phyloP scores from a whole-genome alignment of 2,888 invertebrate genomes.

The Ametastegia equiseti region DNA sequence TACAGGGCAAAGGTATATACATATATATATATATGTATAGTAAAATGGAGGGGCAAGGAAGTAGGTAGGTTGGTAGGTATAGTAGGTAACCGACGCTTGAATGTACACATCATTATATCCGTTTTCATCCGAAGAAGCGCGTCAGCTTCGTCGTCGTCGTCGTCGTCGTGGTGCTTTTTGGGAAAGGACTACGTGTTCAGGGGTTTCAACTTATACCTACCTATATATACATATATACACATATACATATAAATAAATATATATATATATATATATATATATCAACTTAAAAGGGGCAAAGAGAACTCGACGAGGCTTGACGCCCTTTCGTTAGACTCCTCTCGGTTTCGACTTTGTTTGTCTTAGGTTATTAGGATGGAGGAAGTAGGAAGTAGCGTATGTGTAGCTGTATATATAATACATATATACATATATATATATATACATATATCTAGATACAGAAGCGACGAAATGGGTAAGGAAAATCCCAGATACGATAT shows the following conservation, averaged over 20 bases:
- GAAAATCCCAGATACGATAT: neutral
- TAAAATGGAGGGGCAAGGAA: neutral
- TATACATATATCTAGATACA: no score
- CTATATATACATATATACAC: neutral
- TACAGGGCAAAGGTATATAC: neutral
- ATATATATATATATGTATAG: no score
- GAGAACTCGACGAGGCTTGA: conserved; percentile 9
- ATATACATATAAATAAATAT: neutral
- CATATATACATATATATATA: no score
- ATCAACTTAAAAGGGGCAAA: neutral
- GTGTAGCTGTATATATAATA: no score
- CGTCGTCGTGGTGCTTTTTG: neutral
- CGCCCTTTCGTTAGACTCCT: conserved; percentile 15
- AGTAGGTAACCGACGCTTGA: neutral
- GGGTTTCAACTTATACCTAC: neutral
- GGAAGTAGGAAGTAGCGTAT: no score
- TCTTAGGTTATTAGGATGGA: neutral
- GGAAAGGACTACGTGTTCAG: neutral
- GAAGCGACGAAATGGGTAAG: neutral
- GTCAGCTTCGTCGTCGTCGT: neutral
- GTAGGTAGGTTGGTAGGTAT: no score
- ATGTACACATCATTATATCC: conserved; percentile 37
- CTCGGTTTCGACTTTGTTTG: conserved; percentile 12
- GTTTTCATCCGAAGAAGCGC: neutral
- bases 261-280: neutral